phyloP scores from a whole-genome alignment of 30 jellyfish, hydroid and myxozoan genomes.

The Morbakka virulenta region DNA sequence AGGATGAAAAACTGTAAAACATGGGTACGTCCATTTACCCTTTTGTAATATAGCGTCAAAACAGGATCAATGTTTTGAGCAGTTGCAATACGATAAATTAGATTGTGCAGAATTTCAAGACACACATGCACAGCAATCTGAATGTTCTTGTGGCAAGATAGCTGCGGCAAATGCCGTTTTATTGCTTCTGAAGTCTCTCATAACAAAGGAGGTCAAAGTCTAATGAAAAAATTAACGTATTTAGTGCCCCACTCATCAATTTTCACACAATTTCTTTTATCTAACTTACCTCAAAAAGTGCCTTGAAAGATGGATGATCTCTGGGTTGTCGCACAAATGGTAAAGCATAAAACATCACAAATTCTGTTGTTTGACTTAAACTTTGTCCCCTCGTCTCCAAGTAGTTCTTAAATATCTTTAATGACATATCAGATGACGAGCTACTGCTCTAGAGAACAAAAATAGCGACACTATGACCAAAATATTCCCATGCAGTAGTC shows the following conservation, averaged over 20 bases:
- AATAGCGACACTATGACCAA: neutral
- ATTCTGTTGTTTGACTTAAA: conserved; percentile 88
- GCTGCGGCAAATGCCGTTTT: too few species aligned
- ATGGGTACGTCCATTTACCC: too few species aligned
- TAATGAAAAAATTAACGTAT: neutral
- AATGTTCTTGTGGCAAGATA: too few species aligned
- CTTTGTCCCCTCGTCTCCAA: conserved; percentile 86
- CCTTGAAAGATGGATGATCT: conserved; percentile 80
- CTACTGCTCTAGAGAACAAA: too few species aligned
- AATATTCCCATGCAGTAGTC: neutral
- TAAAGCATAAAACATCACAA: conserved; percentile 79
- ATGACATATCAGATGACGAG: conserved; percentile 56
- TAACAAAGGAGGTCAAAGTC: too few species aligned
- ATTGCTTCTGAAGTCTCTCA: too few species aligned
- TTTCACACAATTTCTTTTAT: neutral
- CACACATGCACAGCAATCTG: too few species aligned
- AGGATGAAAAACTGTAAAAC: too few species aligned
- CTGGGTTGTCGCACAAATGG: conserved; percentile 86
- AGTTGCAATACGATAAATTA: too few species aligned
- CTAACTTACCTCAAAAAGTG: conserved; percentile 62
- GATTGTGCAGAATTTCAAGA: too few species aligned
- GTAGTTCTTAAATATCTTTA: conserved; percentile 61
- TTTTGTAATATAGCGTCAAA: too few species aligned
- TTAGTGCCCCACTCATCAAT: neutral
- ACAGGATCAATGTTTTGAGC: too few species aligned